Percentiles rank a stretch among this genome's conserved stretches.
These are phyloP conservation scores for Anguilla megastoma DNA, from an alignment of 2,797 vertebrate species.

Conservation along the genomic window DNA sequence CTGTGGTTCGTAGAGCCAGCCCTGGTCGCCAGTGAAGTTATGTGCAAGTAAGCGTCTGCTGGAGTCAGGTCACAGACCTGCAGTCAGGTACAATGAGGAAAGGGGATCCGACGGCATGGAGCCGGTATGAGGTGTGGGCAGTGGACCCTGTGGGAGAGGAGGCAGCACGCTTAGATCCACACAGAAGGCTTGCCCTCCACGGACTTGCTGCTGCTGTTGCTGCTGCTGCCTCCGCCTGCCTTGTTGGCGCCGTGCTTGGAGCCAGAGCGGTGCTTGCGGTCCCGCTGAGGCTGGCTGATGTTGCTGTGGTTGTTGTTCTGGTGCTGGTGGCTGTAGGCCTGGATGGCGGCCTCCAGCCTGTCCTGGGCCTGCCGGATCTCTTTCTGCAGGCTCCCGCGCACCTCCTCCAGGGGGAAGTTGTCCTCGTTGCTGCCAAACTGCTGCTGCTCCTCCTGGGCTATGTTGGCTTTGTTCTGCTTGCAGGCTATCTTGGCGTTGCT, in stretches of 20 bases:
- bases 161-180: conserved; percentile 79
- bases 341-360: conserved; percentile 76
- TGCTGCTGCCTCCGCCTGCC: conserved; percentile 63
- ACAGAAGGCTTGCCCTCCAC: conserved; percentile 85
- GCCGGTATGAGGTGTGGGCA: neutral
- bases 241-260: conserved; percentile 53
- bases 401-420: conserved; percentile 64
- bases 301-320: conserved; percentile 55
- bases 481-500: conserved; percentile 81
- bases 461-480: conserved; percentile 90
- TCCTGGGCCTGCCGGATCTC: conserved; percentile 78
- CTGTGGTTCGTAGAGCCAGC: neutral
- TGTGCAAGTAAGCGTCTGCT: neutral
- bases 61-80: neutral
- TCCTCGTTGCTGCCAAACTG: conserved; percentile 80
- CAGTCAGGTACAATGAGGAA: neutral
- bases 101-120: neutral
- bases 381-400: conserved; percentile 67
- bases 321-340: conserved; percentile 75
- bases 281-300: conserved; percentile 70
- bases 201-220: conserved; percentile 80
- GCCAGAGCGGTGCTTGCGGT: conserved; percentile 64
- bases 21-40: neutral
- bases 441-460: conserved; percentile 80
- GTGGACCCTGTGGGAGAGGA: neutral